Base-by-base conservation (phyloP, 2,113 vertebrate species). In the Melanotaenia duboulayi region DNA sequence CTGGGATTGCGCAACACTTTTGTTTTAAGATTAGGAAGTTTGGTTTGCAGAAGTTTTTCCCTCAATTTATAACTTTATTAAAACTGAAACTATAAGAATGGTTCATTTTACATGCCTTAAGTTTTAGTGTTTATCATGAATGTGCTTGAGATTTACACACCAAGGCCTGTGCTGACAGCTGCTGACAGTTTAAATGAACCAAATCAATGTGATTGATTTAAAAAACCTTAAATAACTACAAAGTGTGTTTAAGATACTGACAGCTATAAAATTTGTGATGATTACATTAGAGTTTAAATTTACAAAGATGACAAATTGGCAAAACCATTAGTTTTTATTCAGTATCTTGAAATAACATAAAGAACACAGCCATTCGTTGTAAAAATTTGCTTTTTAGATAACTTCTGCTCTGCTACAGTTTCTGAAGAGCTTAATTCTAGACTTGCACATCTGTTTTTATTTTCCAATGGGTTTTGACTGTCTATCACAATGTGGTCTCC, bases 391-490 rank as follows among this genome's bases (percentile, higher is more conserved):
- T 37, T 73, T 91, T 76, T 87, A 90, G 90, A 91, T 85, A 22
- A 69, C 65, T 76, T 78, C 64, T 65, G 77, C 60, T 72, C 80
- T 77, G 87, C 81, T 65, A 69, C 56, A 55, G 70, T 87, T 91
- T 85, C 75, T 88, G 88, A 88, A 64, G 63, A 83, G 74, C 79
- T 54, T 86, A 87, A 86, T 82, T 85, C 83, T 87, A 55, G 65
- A 86, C 78, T 88, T 87, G 64, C 71, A 91, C 91, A 91, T 92
- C 86, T 89, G 90, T 90, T 89, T 92, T 88, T 84, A 82, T 93
- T 93, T 93, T 86, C 68, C 76, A 74, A n/a, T 39, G 75, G 65
- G 80, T 87, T 92, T 91, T 64, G 78, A 90, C 65, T 88, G 90
- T 92, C 87, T 83, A 77, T 92, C 88, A 92, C 44, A 61, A 35